phyloP scores from a whole-genome alignment of 2,888 invertebrate species.

The Oconnorella tubifera region DNA sequence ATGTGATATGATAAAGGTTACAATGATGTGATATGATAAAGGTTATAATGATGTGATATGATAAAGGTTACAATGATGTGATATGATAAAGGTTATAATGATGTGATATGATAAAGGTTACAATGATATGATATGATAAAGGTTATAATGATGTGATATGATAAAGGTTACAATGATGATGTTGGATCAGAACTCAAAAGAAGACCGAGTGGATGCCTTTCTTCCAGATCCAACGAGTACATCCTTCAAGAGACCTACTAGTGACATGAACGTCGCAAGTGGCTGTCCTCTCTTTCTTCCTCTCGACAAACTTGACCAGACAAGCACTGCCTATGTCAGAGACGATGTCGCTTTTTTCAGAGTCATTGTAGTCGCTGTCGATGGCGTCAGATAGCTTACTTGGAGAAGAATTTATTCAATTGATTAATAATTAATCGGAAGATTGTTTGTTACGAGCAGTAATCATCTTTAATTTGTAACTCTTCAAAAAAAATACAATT shows the following conservation, averaged over 20 bases:
- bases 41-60: too few relatives aligned
- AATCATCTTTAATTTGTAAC: too few relatives aligned
- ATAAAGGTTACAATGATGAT: slow-evolving; percentile 48
- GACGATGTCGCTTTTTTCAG: slow-evolving; percentile 47
- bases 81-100: too few relatives aligned
- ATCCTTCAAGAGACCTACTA: slow-evolving; percentile 48
- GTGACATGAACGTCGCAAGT: slow-evolving; percentile 55
- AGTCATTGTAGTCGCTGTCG: slow-evolving; percentile 29
- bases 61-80: too few relatives aligned
- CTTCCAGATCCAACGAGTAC: slow-evolving; percentile 50
- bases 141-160: background rate
- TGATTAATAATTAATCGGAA: too few relatives aligned
- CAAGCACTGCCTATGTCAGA: slow-evolving; percentile 41
- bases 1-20: too few relatives aligned
- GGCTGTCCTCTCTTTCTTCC: slow-evolving; percentile 52
- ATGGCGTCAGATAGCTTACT: too few relatives aligned
- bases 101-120: too few relatives aligned
- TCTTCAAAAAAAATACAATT: too few relatives aligned
- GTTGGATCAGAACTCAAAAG: slow-evolving; percentile 44
- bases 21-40: too few relatives aligned
- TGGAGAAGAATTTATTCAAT: too few relatives aligned
- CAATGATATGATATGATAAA: background rate
- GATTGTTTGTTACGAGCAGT: too few relatives aligned
- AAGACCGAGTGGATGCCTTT: slow-evolving; percentile 52
- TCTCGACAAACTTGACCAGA: slow-evolving; percentile 23